Conservation (phyloP, 2,888 invertebrate species). For the Sphaerophoria rueppellii region DNA sequence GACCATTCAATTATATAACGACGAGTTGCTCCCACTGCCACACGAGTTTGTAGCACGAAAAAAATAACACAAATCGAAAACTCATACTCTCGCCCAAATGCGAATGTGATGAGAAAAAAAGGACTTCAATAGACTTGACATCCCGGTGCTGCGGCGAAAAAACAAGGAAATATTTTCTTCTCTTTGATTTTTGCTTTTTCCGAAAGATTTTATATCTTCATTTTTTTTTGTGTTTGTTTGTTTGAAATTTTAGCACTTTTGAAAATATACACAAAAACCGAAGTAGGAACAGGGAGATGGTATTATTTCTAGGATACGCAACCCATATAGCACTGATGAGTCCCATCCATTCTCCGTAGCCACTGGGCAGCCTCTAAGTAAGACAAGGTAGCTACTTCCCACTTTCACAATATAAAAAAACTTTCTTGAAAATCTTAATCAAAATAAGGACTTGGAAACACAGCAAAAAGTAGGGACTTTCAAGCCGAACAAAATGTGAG, state of each 20-base stretch:
- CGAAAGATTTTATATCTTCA: constrained; percentile 45
- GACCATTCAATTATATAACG: constrained; percentile 61
- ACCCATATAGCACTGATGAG: constrained; percentile 65
- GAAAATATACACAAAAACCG: constrained; percentile 25
- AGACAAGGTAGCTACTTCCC: constrained; percentile 4
- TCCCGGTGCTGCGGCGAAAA: constrained; percentile 41
- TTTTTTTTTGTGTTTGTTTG: constrained; percentile 7
- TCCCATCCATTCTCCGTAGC: constrained; percentile 62
- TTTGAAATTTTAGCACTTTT: constrained; percentile 23
- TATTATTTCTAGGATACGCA: constrained; percentile 67
- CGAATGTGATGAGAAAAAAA: constrained; percentile 45
- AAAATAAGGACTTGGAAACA: background rate
- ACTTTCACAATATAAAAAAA: constrained; percentile 17
- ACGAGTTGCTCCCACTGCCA: constrained; percentile 11
- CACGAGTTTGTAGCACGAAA: constrained; percentile 16
- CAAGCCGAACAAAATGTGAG: constrained; percentile 24
- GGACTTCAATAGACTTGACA: constrained; percentile 52
- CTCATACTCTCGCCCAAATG: constrained; percentile 27
- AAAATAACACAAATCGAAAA: constrained; percentile 25
- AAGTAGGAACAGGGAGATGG: constrained; percentile 26
- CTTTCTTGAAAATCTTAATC: constrained; percentile 23
- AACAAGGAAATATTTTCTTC: constrained; percentile 30
- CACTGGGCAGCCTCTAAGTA: constrained; percentile 30
- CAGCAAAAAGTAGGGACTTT: constrained; percentile 27
- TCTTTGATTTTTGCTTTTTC: constrained; percentile 33